Evolutionary conservation across 2,797 vertebrate genomes (phyloP).

Genomic region (Masticophis lateralis): DNA sequence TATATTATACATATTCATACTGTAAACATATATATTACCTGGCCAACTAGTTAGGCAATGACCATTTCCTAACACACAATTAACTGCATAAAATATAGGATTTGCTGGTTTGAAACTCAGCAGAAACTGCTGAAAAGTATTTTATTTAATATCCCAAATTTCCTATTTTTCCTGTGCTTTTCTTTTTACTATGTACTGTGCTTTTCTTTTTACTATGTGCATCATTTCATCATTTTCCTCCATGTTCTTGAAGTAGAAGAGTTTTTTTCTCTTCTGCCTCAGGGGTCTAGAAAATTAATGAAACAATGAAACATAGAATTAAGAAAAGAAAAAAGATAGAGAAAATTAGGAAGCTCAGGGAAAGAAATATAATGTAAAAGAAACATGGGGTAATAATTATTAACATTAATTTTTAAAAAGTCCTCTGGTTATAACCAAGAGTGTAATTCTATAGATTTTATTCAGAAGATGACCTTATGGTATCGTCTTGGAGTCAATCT

Average conservation of each 20-base stretch:
- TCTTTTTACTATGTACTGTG: neutral
- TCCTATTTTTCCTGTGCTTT: neutral
- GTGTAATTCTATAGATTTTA: neutral
- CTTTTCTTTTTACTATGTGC: neutral
- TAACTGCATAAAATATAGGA: neutral
- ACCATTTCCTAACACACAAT: too few species aligned
- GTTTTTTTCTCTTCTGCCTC: neutral
- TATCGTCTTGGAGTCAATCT: neutral
- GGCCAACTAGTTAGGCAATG: too few species aligned
- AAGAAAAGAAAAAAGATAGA: neutral
- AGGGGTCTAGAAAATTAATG: neutral
- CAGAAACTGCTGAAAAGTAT: neutral
- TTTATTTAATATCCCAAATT: neutral
- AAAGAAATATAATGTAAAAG: neutral
- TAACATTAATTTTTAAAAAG: neutral
- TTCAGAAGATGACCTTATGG: neutral
- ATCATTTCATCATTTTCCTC: neutral
- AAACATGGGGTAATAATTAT: neutral
- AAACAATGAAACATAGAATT: neutral
- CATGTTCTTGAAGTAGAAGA: neutral
- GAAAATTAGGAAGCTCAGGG: neutral
- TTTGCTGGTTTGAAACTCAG: neutral
- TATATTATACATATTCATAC: too few species aligned
- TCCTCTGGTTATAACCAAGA: neutral
- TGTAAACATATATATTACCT: too few species aligned